Conservation (phyloP, 1,140 invertebrate genomes). For the Antheraea pernyi region DNA sequence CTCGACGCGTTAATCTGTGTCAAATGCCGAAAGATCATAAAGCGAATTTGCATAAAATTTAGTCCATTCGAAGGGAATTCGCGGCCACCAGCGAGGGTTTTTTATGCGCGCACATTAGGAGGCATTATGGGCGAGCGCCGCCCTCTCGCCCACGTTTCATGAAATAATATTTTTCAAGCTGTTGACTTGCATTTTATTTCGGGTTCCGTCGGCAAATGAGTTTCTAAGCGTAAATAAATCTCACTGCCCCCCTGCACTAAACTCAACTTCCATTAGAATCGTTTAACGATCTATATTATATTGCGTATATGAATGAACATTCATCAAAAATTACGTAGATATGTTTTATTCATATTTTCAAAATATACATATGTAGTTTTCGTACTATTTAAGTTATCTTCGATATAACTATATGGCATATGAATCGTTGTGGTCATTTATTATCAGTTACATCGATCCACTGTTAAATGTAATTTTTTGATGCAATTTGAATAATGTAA, state of each 20-base stretch:
- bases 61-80: slow-evolving; percentile 44
- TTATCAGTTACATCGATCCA: no score
- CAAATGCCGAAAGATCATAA: slow-evolving; percentile 48
- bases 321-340: no score
- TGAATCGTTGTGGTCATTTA: no score
- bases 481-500: no score
- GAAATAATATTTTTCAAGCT: slow-evolving; percentile 61
- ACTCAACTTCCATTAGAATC: slow-evolving; percentile 39
- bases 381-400: no score
- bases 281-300: slow-evolving; percentile 31
- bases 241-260: slow-evolving; percentile 32
- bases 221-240: slow-evolving; percentile 64
- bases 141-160: slow-evolving; percentile 34
- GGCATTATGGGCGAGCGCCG: slow-evolving; percentile 41
- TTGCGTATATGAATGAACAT: not conserved
- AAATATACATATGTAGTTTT: no score
- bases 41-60: slow-evolving; percentile 52
- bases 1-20: slow-evolving; percentile 39
- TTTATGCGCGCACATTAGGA: slow-evolving; percentile 52
- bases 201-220: slow-evolving; percentile 48
- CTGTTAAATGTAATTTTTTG: no score
- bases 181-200: slow-evolving; percentile 58
- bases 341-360: no score
- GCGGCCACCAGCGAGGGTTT: slow-evolving; percentile 35
- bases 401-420: no score